phyloP scores from a whole-genome alignment of 1,140 invertebrate species.

The Hypsibius dujardini region DNA sequence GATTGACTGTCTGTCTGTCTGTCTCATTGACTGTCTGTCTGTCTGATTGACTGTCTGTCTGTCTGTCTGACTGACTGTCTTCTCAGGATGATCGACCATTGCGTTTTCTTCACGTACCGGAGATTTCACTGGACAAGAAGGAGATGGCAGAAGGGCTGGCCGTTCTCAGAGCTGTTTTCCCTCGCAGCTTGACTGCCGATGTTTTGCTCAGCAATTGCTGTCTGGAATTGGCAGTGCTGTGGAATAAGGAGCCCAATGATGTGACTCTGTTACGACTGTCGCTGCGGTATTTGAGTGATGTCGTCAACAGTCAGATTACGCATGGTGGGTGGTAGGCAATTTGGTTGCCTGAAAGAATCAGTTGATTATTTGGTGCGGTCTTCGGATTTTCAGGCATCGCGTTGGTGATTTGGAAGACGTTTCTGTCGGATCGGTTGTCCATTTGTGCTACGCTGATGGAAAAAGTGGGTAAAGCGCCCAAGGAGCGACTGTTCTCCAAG shows the following conservation, averaged over 20 bases:
- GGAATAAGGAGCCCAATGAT: constrained; percentile 57
- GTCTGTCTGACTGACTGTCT: too few species aligned
- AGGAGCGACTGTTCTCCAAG: constrained; percentile 48
- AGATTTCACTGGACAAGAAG: background rate
- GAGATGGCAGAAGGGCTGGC: background rate
- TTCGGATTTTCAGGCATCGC: constrained; percentile 42
- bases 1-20: too few species aligned
- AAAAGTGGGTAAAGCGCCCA: constrained; percentile 67
- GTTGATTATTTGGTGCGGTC: constrained; percentile 15
- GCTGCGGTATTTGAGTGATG: constrained; percentile 42
- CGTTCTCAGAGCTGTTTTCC: constrained; percentile 38
- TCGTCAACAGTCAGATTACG: constrained; percentile 44
- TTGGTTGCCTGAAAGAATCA: constrained; percentile 18
- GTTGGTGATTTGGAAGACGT: constrained; percentile 66
- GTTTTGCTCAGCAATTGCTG: constrained; percentile 61
- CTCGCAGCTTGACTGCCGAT: constrained; percentile 58
- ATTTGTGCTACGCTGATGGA: constrained; percentile 56
- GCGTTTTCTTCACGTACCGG: background rate
- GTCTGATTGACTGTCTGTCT: too few species aligned
- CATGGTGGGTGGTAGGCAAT: constrained; percentile 37
- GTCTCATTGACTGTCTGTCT: too few species aligned
- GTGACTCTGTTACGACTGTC: constrained; percentile 46
- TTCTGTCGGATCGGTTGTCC: constrained; percentile 55
- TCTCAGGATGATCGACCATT: background rate
- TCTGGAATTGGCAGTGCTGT: constrained; percentile 69